Evolutionary conservation across 2,797 vertebrate genomes (phyloP).

Genomic region (Discoglossus pictus): DNA sequence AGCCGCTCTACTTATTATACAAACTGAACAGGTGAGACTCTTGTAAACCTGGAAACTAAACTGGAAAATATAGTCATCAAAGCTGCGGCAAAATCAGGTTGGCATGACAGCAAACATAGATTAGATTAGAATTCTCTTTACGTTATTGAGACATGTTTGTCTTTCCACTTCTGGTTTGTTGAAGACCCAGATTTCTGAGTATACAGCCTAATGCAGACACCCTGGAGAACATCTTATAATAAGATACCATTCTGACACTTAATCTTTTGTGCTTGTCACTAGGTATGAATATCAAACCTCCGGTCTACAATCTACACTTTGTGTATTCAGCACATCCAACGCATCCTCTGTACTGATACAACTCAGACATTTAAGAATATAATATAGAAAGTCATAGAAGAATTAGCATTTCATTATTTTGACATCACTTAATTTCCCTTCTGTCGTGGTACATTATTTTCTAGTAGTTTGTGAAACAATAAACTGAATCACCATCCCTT

Average conservation of each 20-base stretch:
- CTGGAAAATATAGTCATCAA: slow-evolving; percentile 30
- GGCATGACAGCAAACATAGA: slow-evolving; percentile 34
- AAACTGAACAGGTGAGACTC: slow-evolving; percentile 2
- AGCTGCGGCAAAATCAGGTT: neutral
- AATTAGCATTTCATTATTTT: too few species aligned
- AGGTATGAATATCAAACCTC: slow-evolving; percentile 15
- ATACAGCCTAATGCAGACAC: neutral
- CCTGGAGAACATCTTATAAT: slow-evolving; percentile 27
- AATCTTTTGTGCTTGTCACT: slow-evolving; percentile 29
- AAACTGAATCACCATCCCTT: too few species aligned
- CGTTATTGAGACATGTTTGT: slow-evolving; percentile 30
- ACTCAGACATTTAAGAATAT: slow-evolving; percentile 1
- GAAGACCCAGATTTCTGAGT: slow-evolving; percentile 5
- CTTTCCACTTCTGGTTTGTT: slow-evolving; percentile 28
- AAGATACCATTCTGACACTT: slow-evolving; percentile 29
- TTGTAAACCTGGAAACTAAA: neutral
- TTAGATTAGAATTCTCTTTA: slow-evolving; percentile 5
- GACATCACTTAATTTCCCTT: too few species aligned
- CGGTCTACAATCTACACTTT: slow-evolving; percentile 4
- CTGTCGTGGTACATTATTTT: too few species aligned
- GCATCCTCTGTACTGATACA: neutral
- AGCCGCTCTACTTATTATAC: neutral
- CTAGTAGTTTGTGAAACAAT: too few species aligned
- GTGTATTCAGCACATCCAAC: slow-evolving; percentile 19
- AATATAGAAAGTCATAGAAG: too few species aligned